A percentile compares a stretch with the other conserved stretches of the same genome.
Conservation (phyloP, 2,888 invertebrate genomes). For the Tenodera sinensis region DNA sequence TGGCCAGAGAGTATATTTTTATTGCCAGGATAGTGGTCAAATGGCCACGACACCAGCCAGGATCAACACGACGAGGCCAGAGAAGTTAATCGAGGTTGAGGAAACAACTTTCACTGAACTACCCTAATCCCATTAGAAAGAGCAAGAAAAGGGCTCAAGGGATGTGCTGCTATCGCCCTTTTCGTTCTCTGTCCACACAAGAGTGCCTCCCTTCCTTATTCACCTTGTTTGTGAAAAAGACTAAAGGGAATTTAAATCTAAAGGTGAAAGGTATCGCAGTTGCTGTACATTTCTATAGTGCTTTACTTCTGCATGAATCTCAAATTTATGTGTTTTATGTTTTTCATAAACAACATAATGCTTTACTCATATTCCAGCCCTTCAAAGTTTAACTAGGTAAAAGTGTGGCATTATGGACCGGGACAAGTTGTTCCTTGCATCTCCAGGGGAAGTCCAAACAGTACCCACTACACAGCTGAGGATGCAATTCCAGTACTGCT, state of each 20-base stretch:
- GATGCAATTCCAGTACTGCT: too few species aligned
- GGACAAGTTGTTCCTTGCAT: too few species aligned
- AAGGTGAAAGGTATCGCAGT: not conserved
- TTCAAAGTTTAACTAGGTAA: too few species aligned
- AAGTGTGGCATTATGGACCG: too few species aligned
- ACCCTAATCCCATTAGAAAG: not conserved
- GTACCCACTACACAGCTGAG: too few species aligned
- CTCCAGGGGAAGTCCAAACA: too few species aligned
- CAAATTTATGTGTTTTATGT: too few species aligned
- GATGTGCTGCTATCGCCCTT: not conserved
- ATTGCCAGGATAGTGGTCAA: not conserved
- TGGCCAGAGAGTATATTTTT: not conserved
- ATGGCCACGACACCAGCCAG: not conserved
- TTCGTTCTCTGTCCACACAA: not conserved
- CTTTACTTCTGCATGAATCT: too few species aligned
- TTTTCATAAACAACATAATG: too few species aligned
- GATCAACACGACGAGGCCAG: not conserved
- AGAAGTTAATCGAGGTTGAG: not conserved
- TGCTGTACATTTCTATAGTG: too few species aligned
- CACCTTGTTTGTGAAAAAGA: not conserved
- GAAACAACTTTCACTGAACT: not conserved
- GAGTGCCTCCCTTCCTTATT: not conserved
- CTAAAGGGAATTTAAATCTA: not conserved
- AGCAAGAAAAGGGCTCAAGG: not conserved
- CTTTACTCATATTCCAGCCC: too few species aligned